phyloP scores from a whole-genome alignment of 2,888 invertebrate species.

The Oligia fasciuncula region DNA sequence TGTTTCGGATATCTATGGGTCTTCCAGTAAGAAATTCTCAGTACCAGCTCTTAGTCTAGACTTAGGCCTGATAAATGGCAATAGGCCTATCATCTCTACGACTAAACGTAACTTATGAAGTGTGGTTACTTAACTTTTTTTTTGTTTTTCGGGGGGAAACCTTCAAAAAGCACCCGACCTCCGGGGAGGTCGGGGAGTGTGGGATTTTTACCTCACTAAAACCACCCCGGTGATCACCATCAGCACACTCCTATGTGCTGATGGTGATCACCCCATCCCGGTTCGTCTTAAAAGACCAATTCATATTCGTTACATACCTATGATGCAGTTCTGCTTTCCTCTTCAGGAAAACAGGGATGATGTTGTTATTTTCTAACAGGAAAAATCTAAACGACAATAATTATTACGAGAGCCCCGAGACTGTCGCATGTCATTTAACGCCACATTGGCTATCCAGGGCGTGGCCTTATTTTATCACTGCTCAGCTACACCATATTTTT shows the following conservation, averaged over 20 bases:
- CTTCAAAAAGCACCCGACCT: too few relatives aligned
- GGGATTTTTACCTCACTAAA: too few relatives aligned
- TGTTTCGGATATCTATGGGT: too few relatives aligned
- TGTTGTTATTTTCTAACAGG: conserved; percentile 10
- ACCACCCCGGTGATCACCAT: too few relatives aligned
- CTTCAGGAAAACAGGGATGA: neutral
- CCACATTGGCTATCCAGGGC: conserved; percentile 56
- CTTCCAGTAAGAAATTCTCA: neutral
- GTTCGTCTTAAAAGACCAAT: too few relatives aligned
- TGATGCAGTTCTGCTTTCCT: neutral
- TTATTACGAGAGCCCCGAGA: conserved; percentile 32
- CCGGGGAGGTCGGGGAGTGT: too few relatives aligned
- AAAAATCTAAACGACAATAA: conserved; percentile 37
- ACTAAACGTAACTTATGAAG: neutral
- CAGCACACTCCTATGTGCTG: too few relatives aligned
- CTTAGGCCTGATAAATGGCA: neutral
- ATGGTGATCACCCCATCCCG: too few relatives aligned
- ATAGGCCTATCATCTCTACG: too few relatives aligned
- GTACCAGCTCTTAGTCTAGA: neutral
- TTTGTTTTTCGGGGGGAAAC: too few relatives aligned
- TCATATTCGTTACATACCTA: too few relatives aligned
- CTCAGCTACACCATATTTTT: conserved; percentile 21
- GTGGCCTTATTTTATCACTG: conserved; percentile 46
- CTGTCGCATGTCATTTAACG: conserved; percentile 51
- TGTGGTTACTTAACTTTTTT: neutral